A percentile compares a stretch with the other conserved stretches of the same genome.
phyloP scores from a whole-genome alignment of 2,888 invertebrate species.

The Ormyrus labotus region DNA sequence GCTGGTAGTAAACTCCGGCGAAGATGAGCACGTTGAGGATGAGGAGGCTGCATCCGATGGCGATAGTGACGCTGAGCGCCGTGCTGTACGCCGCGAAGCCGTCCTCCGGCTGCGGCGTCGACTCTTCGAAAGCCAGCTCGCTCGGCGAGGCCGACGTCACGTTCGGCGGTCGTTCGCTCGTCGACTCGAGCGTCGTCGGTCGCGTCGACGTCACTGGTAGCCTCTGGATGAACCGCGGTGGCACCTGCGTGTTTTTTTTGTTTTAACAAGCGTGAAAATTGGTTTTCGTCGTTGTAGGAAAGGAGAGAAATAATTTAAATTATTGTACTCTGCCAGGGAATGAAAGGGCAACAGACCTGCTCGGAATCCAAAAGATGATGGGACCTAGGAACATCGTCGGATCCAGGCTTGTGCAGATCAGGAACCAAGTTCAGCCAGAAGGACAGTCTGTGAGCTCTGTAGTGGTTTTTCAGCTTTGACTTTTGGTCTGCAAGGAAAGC shows the following conservation, averaged over 20 bases:
- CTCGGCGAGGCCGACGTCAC: slow-evolving; percentile 67
- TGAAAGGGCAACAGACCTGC: slow-evolving; percentile 66
- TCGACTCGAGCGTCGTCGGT: slow-evolving; percentile 67
- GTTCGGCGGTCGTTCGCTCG: slow-evolving; percentile 66
- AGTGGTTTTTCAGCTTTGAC: slow-evolving; percentile 93
- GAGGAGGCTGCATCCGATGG: slow-evolving; percentile 93
- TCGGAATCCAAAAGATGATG: slow-evolving; percentile 91
- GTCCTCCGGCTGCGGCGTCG: slow-evolving; percentile 81
- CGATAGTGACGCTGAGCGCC: slow-evolving; percentile 93
- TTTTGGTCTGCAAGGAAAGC: slow-evolving; percentile 84
- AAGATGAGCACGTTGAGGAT: slow-evolving; percentile 95
- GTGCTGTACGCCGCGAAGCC: slow-evolving; percentile 94
- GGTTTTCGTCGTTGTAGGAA: background rate
- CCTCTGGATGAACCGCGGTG: slow-evolving; percentile 72
- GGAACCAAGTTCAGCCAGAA: slow-evolving; percentile 97
- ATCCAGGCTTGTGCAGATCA: slow-evolving; percentile 91
- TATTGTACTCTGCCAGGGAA: no score
- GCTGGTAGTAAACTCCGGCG: slow-evolving; percentile 95
- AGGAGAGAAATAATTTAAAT: background rate
- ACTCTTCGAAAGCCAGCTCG: slow-evolving; percentile 71
- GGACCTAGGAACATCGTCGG: slow-evolving; percentile 89
- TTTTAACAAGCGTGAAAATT: background rate
- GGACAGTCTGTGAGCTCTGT: slow-evolving; percentile 93
- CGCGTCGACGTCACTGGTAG: slow-evolving; percentile 70
- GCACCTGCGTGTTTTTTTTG: slow-evolving; percentile 64